phyloP scores from a whole-genome alignment of 2,888 invertebrate genomes.

The Spisula subtruncata region DNA sequence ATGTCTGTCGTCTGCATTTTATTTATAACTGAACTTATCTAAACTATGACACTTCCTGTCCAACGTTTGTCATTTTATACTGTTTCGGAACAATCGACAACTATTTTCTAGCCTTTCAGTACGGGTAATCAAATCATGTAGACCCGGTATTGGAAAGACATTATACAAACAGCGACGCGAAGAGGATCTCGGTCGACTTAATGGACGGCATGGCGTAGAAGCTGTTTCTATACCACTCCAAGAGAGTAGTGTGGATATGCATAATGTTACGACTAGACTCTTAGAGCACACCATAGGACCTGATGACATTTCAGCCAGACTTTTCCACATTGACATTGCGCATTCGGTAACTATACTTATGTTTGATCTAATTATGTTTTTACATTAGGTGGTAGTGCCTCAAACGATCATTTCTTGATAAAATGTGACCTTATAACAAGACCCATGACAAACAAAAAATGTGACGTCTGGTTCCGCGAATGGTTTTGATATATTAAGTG shows the following conservation, averaged over 20 bases:
- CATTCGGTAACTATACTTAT: constrained; percentile 82
- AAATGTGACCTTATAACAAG: no score
- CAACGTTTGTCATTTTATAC: no score
- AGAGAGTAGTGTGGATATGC: constrained; percentile 70
- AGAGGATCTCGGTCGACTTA: constrained; percentile 61
- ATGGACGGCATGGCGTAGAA: constrained; percentile 22
- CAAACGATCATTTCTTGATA: no score
- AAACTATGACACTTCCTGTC: no score
- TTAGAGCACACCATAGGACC: constrained; percentile 68
- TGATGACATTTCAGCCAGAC: constrained; percentile 64
- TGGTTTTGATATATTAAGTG: no score
- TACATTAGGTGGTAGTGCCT: no score
- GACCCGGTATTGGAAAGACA: constrained; percentile 82
- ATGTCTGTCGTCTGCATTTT: no score
- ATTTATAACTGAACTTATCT: no score
- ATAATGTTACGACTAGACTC: constrained; percentile 67
- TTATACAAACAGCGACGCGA: constrained; percentile 74
- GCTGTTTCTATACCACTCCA: constrained; percentile 71
- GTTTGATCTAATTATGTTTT: no score
- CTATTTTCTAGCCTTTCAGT: constrained; percentile 74
- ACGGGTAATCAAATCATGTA: constrained; percentile 79
- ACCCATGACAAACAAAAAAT: no score
- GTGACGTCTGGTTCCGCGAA: no score
- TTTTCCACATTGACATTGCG: constrained; percentile 82
- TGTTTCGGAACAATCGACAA: no score